These are phyloP conservation scores for Tenualosa thibaudeaui DNA, from an alignment of 2,797 vertebrate species.

Conservation along the genomic window DNA sequence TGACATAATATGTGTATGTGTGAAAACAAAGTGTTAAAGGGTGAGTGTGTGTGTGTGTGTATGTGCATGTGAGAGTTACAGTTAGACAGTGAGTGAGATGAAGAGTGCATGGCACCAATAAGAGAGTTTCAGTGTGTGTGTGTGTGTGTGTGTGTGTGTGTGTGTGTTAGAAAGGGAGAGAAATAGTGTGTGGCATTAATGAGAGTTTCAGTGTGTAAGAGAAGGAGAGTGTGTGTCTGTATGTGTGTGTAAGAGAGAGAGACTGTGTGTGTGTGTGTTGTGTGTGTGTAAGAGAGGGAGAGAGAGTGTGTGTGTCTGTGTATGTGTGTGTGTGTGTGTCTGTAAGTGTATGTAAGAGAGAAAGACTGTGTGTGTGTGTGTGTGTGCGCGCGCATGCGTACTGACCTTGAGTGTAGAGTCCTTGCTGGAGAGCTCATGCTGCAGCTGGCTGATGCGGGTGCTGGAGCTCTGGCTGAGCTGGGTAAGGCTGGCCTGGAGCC, in stretches of 20 bases:
- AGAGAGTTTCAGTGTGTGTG: constrained; percentile 8
- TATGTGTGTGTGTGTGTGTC: constrained; percentile 19
- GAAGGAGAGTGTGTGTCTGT: not conserved
- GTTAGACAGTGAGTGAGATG: too few relatives aligned
- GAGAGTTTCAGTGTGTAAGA: too few relatives aligned
- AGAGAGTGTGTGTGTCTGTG: not conserved
- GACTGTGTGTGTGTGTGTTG: constrained; percentile 17
- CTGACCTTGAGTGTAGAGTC: constrained; percentile 84
- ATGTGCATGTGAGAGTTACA: too few relatives aligned
- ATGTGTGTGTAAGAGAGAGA: constrained; percentile 17
- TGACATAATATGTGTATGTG: too few relatives aligned
- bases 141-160: not conserved
- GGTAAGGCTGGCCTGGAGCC: constrained; percentile 85
- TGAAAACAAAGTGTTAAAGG: too few relatives aligned
- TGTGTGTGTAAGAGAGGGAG: not conserved
- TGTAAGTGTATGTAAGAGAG: constrained; percentile 2
- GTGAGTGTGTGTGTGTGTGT: too few relatives aligned
- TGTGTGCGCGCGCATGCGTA: not conserved
- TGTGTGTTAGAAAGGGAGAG: not conserved
- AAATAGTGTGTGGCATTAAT: not conserved
- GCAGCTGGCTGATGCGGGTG: constrained; percentile 85
- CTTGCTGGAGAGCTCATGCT: constrained; percentile 85
- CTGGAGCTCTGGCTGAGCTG: constrained; percentile 83
- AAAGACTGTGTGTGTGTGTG: not conserved
- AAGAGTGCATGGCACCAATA: too few relatives aligned